Evolutionary conservation across 2,888 invertebrate species (phyloP).

Genomic region (Coelinius sp.): DNA sequence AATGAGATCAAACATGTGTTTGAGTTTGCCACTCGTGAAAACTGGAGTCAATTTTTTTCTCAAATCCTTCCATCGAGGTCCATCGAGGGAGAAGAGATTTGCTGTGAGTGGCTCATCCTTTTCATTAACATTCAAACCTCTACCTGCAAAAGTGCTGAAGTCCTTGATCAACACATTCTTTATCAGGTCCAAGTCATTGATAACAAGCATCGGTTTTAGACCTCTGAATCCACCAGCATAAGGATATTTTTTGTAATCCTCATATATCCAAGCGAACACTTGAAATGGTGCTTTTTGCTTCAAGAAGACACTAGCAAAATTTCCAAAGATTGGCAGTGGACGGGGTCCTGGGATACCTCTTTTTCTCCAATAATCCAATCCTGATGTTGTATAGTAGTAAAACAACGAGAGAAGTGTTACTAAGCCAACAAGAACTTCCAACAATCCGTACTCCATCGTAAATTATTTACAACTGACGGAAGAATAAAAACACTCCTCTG

Average conservation of each 20-base stretch:
- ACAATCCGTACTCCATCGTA: background rate
- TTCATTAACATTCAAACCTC: constrained; percentile 65
- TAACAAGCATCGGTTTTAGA: constrained; percentile 64
- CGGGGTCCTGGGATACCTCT: constrained; percentile 57
- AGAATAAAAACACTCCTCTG: background rate
- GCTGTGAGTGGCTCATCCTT: constrained; percentile 69
- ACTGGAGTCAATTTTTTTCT: constrained; percentile 72
- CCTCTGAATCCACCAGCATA: constrained; percentile 68
- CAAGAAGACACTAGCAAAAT: constrained; percentile 54
- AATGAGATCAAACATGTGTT: constrained; percentile 72
- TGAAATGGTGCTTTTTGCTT: constrained; percentile 28
- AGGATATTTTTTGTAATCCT: constrained; percentile 38
- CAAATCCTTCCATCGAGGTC: constrained; percentile 71
- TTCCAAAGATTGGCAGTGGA: constrained; percentile 66
- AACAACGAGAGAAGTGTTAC: background rate
- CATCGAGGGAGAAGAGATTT: constrained; percentile 71
- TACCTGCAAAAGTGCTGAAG: constrained; percentile 63
- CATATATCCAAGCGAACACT: constrained; percentile 41
- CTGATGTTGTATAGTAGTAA: background rate
- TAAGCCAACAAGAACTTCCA: background rate
- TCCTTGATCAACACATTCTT: constrained; percentile 68
- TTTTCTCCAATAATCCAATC: constrained; percentile 44
- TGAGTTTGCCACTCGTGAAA: constrained; percentile 72
- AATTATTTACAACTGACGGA: background rate
- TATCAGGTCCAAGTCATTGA: constrained; percentile 65